Evolutionary conservation across 2,113 vertebrate genomes (phyloP), one percentile per base, ranked within the genome.

Genomic region (Anser brachyrhynchus): DNA sequence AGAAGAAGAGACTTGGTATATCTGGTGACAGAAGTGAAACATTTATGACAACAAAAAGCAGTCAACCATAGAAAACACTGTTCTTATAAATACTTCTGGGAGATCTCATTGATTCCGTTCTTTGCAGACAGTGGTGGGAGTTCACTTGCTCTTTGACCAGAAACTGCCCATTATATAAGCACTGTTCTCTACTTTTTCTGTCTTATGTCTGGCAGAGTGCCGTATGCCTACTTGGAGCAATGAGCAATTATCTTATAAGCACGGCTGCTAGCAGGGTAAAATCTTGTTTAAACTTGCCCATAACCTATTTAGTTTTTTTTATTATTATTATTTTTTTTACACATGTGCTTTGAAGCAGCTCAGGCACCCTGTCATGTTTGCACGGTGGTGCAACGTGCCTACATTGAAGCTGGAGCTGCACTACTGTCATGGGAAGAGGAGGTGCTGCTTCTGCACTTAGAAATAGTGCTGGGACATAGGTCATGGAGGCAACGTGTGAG

Each of bases 11-110:
- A 57, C 29, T 72, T 92, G 83, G 16, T 87, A 8, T 66, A 41
- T 76, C 86, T 91, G 83, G 49, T 94, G 58, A 46, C 74, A 70
- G 66, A 95, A 87, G 59, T 73, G 84, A 84, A 97, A 93, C 73
- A 41, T 73, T 79, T 77, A 57, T 59, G 59, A 73, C 25, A 87
- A 72, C 55, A 89, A 54, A 89, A 93, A 87, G 64, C 90, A 86
- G 59, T 54, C 64, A 95, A 67, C 84, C 75, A 10, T 33, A 83
- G 69, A 57, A 96, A 87, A 85, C 33, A 58, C 12, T 70, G 11
- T 65, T 95, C 54, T 51, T 91, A 61, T 92, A n/a, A 72, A 62
- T 15, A 26, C 52, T 72, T n/a, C 23, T 61, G 80, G n/a, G 73
- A 44, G 26, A 28, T 78, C 41, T 43, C 55, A 54, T 51, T 67